A percentile compares a stretch with the other conserved stretches of the same genome.
Evolutionary conservation across 1,140 invertebrate genomes (phyloP).

Genomic region (Diploscapter pachys): DNA sequence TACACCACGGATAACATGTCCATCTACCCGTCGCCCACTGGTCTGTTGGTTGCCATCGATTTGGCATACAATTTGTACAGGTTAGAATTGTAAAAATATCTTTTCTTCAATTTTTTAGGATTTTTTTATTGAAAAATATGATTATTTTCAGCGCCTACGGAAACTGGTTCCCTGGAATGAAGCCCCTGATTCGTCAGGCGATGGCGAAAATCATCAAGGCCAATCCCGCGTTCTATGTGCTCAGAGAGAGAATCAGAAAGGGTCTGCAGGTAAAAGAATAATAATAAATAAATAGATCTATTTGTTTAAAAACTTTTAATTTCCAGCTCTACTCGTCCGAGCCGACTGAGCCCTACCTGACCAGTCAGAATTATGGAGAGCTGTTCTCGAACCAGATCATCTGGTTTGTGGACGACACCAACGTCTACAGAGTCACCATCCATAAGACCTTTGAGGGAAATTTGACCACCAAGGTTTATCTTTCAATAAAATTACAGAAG

Average conservation of each 20-base stretch:
- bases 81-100: background rate
- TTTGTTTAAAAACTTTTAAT: too few species aligned
- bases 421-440: slow-evolving; percentile 98
- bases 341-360: slow-evolving; percentile 96
- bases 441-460: slow-evolving; percentile 99
- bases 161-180: slow-evolving; percentile 99
- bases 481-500: too few species aligned
- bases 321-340: slow-evolving; percentile 89
- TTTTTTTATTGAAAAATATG: background rate
- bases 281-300: too few species aligned
- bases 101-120: background rate
- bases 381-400: slow-evolving; percentile 99
- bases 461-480: slow-evolving; percentile 79
- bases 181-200: slow-evolving; percentile 96
- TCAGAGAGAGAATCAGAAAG: slow-evolving; percentile 93
- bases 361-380: slow-evolving; percentile 98
- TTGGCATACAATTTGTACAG: slow-evolving; percentile 92
- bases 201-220: slow-evolving; percentile 99
- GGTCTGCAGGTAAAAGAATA: slow-evolving; percentile 68
- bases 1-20: slow-evolving; percentile 99
- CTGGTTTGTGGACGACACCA: slow-evolving; percentile 94
- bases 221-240: slow-evolving; percentile 94
- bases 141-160: slow-evolving; percentile 76
- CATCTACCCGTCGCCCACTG: slow-evolving; percentile 97
- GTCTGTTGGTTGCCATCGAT: slow-evolving; percentile 93